Conservation (phyloP, 2,113 vertebrate species). For the Periophthalmodon schlosseri region DNA sequence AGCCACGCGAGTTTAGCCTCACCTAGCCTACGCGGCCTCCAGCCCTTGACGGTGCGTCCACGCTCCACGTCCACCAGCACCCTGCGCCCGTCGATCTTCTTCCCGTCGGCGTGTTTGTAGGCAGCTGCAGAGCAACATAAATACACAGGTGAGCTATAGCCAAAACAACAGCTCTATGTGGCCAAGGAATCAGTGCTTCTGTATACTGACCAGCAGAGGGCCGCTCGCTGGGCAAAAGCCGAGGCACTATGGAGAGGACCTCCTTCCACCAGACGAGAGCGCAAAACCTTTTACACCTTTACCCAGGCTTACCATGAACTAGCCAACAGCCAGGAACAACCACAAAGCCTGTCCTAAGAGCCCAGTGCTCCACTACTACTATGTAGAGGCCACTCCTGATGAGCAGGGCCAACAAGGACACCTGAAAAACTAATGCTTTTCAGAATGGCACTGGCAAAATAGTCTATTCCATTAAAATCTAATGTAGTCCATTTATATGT, state of each 20-base stretch:
- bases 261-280: constrained; percentile 68
- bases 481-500: neutral
- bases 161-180: constrained; percentile 26
- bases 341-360: neutral
- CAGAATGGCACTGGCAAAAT: too few relatives aligned
- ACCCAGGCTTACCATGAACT: neutral
- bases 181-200: constrained; percentile 70
- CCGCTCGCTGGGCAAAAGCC: constrained; percentile 75
- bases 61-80: constrained; percentile 93
- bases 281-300: constrained; percentile 33
- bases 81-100: constrained; percentile 91
- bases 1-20: constrained; percentile 27
- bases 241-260: constrained; percentile 71
- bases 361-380: neutral
- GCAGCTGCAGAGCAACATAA: constrained; percentile 81
- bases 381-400: neutral
- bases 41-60: constrained; percentile 91
- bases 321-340: neutral
- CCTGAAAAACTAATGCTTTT: neutral
- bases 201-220: constrained; percentile 77
- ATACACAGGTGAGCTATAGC: constrained; percentile 26
- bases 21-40: constrained; percentile 90
- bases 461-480: neutral
- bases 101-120: constrained; percentile 94
- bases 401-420: neutral